Base-by-base conservation (phyloP, 2,797 vertebrate genomes). In the Ptychobarbus kaznakovi region DNA sequence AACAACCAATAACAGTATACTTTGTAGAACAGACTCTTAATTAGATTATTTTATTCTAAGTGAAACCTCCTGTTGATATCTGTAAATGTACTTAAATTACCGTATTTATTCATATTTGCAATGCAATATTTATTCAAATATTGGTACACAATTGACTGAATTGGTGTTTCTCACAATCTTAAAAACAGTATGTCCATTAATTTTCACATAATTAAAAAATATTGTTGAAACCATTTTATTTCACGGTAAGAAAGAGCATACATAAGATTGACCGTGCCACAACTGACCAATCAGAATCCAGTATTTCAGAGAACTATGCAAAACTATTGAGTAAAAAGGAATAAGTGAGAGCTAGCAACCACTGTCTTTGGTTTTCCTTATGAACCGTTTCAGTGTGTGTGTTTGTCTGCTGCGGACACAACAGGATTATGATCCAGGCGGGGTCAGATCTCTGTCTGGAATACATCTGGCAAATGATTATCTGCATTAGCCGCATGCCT, bases 301-400 rank as follows among this genome's bases (percentile, higher is more conserved):
- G 18, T 51, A 40, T 53, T 69, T 81, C 61, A 42, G n/a, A 81
- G 38, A 61, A 4, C 1, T 3, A 11, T 61, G 38, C 7, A 58
- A 32, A 61, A 73, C 35, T 42, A 63, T 2, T 32, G 16, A 79
- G 16, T 20, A 22, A 28, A 74, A 46, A 20, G 16, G 16, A 65
- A 46, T 20, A 6, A 65, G 40, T 73, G 69, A 12, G 9, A 20
- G 66, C 16, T 18, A 38, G 3, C n/a, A 53, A 11, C 13, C 15
- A 20, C 28, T 40, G 66, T 25, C 35, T 61, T 73, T 53, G 28
- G 66, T 76, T 35, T 80, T 15, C 38, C n/a, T 80, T 40, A 25
- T 9, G 46, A 86, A 83, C 70, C 10, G 18, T 77, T 77, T 69
- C 32, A 85, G 35, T 73, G n/a, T 78, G 80, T 70, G 38, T 65